Evolutionary conservation across 2,888 invertebrate genomes (phyloP).

Genomic region (Andrena trimmerana): DNA sequence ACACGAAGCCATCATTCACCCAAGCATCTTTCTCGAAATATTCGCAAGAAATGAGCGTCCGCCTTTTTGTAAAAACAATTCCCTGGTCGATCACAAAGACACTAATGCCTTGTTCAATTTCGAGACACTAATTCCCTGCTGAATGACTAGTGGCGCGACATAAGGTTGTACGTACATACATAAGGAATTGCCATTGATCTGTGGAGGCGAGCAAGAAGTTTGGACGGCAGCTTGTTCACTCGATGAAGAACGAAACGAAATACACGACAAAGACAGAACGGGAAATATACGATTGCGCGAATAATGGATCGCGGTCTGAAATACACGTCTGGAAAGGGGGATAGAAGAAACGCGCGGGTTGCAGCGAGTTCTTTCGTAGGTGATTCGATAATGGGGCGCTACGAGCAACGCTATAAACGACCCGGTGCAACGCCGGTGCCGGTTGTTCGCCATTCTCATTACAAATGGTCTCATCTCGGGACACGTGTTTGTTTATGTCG

Average conservation of each 20-base stretch:
- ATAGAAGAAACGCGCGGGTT: slow-evolving; percentile 16
- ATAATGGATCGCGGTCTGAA: background rate
- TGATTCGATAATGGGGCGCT: slow-evolving; percentile 55
- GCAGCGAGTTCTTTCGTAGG: slow-evolving; percentile 42
- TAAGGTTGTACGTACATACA: too few species aligned
- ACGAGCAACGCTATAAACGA: slow-evolving; percentile 61
- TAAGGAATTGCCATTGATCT: too few species aligned
- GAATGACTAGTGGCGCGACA: too few species aligned
- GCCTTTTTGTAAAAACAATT: too few species aligned
- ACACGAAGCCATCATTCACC: too few species aligned
- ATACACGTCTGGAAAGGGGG: background rate
- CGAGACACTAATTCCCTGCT: too few species aligned
- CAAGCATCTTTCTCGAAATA: too few species aligned
- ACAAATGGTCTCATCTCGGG: slow-evolving; percentile 71
- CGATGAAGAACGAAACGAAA: background rate
- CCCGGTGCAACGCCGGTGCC: slow-evolving; percentile 30
- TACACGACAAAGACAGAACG: background rate
- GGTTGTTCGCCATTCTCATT: slow-evolving; percentile 68
- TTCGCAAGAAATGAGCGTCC: too few species aligned
- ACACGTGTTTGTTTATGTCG: slow-evolving; percentile 73
- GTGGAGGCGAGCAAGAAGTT: too few species aligned
- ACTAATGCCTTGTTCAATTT: too few species aligned
- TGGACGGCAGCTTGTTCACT: background rate
- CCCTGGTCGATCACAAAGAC: too few species aligned
- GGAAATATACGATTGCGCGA: slow-evolving; percentile 14